Evolutionary conservation across 2,797 vertebrate genomes (phyloP).

Genomic region (Pteropus rufus): DNA sequence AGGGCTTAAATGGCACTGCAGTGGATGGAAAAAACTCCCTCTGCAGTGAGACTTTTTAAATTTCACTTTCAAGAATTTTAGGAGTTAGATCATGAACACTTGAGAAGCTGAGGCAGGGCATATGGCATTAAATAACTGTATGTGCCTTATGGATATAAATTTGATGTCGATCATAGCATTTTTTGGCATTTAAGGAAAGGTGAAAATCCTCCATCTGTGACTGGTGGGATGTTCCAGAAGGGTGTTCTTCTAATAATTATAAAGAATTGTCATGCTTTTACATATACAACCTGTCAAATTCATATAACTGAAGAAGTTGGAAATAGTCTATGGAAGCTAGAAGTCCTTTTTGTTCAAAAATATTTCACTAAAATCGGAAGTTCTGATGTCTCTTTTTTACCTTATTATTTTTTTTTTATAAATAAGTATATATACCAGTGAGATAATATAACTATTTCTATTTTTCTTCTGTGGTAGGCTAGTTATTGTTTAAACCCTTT

Average conservation of each 20-base stretch:
- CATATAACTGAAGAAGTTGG: background rate
- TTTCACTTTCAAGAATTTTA: background rate
- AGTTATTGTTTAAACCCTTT: background rate
- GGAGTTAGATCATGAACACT: background rate
- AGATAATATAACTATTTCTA: background rate
- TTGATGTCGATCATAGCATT: background rate
- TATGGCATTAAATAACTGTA: background rate
- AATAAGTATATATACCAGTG: background rate
- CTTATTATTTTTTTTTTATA: background rate
- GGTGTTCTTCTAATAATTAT: constrained; percentile 7
- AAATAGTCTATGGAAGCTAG: background rate
- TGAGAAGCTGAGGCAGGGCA: background rate
- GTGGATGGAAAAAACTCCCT: background rate
- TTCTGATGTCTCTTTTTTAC: background rate
- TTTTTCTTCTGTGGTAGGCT: background rate
- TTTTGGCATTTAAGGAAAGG: background rate
- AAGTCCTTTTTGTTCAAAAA: background rate
- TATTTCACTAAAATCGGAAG: background rate
- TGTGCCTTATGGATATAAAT: background rate
- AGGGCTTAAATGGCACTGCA: background rate
- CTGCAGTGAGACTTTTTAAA: background rate
- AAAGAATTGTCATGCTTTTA: background rate
- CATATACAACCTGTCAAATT: background rate
- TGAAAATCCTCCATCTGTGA: constrained; percentile 40
- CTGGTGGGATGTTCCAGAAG: constrained; percentile 15